These are phyloP conservation scores for Pecten maximus DNA, from an alignment of 2,888 invertebrate species.

Conservation along the genomic window DNA sequence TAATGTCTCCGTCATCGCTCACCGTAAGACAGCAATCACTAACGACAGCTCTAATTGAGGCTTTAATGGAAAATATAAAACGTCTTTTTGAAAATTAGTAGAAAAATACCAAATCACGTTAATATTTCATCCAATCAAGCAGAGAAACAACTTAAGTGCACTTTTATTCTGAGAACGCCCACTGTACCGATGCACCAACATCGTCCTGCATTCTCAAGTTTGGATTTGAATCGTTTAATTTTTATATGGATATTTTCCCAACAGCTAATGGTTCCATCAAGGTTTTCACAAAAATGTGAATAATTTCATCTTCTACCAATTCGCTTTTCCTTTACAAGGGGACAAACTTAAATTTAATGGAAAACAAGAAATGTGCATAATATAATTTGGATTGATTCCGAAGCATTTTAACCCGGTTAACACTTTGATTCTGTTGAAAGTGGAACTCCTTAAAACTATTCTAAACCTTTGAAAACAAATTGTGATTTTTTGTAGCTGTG, in stretches of 20 bases:
- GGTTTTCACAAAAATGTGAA: neutral
- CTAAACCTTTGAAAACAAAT: too few species aligned
- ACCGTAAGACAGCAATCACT: neutral
- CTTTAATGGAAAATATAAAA: neutral
- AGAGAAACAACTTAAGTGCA: neutral
- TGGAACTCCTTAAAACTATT: neutral
- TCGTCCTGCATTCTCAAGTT: neutral
- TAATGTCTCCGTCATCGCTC: neutral
- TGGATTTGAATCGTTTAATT: neutral
- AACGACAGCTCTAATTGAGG: neutral
- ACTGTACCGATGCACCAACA: neutral
- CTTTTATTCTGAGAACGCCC: neutral
- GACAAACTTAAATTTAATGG: neutral
- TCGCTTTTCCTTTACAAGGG: neutral
- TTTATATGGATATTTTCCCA: neutral
- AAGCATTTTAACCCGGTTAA: neutral
- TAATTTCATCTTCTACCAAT: neutral
- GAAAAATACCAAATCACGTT: slow-evolving; percentile 8
- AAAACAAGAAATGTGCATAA: neutral
- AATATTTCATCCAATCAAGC: neutral
- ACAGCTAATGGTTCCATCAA: neutral
- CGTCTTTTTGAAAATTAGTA: neutral
- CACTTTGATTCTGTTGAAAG: neutral
- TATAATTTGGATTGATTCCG: neutral
- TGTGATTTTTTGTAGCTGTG: neutral